Base-by-base conservation (phyloP, 2,797 vertebrate species). In the Karalla daura region DNA sequence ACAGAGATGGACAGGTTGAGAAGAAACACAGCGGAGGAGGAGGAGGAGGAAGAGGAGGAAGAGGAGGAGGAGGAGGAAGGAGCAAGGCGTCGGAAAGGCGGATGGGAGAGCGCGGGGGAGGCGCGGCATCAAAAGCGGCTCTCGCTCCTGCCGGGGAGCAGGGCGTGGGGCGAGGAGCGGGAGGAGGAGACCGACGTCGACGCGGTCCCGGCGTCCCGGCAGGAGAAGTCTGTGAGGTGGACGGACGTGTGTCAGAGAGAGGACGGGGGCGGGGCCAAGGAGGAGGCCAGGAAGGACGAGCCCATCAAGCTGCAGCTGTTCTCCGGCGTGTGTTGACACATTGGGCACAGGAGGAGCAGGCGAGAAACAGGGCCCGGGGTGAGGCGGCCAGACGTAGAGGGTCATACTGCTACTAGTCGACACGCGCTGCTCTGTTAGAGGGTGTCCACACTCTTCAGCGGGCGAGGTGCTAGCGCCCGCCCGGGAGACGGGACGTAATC, bases 241-340 rank as follows among this genome's bases (percentile, higher is more conserved):
- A 91, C 86, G 52, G 85, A 88, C 41, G 83, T 86, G 59, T 88
- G 82, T 69, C 78, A 68, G 28, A 74, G 79, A 25, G 54, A 66
- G 17, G 77, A 63, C 0, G 60, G 59, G 43, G 74, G 62, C 46
- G 74, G 62, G 35, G 45, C 81, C 32, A 86, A 73, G n/a, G 80
- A 72, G 58, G 84, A 82, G 32, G 41, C 45, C 49, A 85, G 76
- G 70, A 62, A 17, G 4, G 88, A 90, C 2, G 85, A 91, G 68
- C 52, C 75, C 21, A 86, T 89, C 78, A 89, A 78, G 68, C 76
- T 73, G 30, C 85, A 90, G 77, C 86, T 93, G 54, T 94, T 93
- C 81, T 94, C 93, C 0, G 92, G 93, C 0, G 91, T 94, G 15
- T 93, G 93, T 84, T 94, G 88, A 93, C 76, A 64, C 21, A 56